Conservation (phyloP, 2,797 vertebrate species). For the Poecilia wingei region DNA sequence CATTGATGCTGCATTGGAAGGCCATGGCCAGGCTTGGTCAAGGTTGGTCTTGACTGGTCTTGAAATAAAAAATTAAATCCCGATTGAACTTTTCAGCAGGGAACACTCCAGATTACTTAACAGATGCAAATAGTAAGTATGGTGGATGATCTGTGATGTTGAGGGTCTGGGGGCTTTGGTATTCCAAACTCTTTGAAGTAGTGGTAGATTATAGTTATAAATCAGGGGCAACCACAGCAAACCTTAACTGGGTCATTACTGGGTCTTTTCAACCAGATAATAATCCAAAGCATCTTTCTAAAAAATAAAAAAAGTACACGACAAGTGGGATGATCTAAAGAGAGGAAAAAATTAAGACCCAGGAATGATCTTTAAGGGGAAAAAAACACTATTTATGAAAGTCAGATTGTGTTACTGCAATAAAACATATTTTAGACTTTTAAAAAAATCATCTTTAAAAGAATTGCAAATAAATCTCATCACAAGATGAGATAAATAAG, state of each 20-base stretch:
- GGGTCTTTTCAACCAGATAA: not conserved
- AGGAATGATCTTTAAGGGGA: not conserved
- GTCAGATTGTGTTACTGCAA: not conserved
- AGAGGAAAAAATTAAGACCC: not conserved
- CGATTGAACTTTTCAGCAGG: not conserved
- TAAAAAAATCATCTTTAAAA: not conserved
- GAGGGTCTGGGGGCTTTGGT: not conserved
- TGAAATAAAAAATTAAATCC: too few relatives aligned
- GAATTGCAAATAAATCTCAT: not conserved
- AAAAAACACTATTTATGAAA: not conserved
- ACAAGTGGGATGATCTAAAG: not conserved
- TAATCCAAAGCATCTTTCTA: not conserved
- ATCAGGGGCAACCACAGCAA: not conserved
- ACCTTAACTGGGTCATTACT: not conserved
- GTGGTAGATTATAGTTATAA: not conserved
- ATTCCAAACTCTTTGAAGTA: not conserved
- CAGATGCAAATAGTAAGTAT: not conserved
- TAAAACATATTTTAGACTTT: not conserved
- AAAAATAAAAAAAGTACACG: not conserved
- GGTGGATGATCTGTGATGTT: not conserved
- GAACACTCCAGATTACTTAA: not conserved
- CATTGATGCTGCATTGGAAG: too few relatives aligned
- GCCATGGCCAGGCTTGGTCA: too few relatives aligned
- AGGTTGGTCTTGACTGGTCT: too few relatives aligned
- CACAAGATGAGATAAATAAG: not conserved